Evolutionary conservation across 2,797 vertebrate species (phyloP).

Genomic region (Petrocephalus schoutedeni): DNA sequence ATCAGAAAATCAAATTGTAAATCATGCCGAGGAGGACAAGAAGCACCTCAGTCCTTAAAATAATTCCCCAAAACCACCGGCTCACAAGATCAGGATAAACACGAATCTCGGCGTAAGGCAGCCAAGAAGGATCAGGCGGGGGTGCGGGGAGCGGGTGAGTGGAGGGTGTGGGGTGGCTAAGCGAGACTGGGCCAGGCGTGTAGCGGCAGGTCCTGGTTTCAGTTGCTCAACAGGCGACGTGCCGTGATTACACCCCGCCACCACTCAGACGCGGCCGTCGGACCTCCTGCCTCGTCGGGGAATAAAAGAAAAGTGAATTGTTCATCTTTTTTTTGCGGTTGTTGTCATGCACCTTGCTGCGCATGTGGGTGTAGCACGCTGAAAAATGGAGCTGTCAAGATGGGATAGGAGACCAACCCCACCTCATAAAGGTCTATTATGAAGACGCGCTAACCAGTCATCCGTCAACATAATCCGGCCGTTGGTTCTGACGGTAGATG

Average conservation of each 20-base stretch:
- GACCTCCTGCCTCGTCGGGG: background rate
- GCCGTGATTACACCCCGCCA: background rate
- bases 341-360: background rate
- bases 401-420: background rate
- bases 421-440: background rate
- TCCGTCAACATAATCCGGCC: background rate
- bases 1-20: background rate
- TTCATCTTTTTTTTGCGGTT: background rate
- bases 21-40: background rate
- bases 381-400: slow-evolving; percentile 11
- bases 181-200: slow-evolving; percentile 44
- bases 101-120: background rate
- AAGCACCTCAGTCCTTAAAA: background rate
- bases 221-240: slow-evolving; percentile 53
- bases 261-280: background rate
- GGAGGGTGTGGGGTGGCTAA: background rate
- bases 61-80: background rate
- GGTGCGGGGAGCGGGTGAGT: background rate
- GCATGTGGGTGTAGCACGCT: background rate
- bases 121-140: background rate
- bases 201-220: slow-evolving; percentile 67
- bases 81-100: slow-evolving; percentile 1
- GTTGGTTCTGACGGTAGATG: background rate
- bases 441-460: background rate
- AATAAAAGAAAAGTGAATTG: background rate